Evolutionary conservation across 2,888 invertebrate genomes (phyloP).

Genomic region (Phorcus lineatus): DNA sequence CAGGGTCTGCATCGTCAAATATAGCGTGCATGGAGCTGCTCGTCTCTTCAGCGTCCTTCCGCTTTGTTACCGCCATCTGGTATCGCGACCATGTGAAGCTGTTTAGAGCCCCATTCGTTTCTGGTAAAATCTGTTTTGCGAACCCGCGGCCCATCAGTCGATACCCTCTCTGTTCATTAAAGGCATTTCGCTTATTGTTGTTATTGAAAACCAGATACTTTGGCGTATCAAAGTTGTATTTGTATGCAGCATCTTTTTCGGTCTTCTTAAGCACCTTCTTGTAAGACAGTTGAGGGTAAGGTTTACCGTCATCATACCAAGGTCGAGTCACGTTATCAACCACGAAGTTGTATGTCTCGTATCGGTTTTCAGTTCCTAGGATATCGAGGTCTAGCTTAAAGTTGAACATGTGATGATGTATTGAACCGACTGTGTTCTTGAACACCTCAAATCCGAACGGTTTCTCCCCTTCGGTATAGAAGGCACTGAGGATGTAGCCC

Average conservation of each 20-base stretch:
- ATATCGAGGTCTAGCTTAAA: conserved; percentile 62
- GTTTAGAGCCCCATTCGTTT: conserved; percentile 43
- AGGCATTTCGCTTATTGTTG: conserved; percentile 49
- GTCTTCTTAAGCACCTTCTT: conserved; percentile 41
- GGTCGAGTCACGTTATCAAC: conserved; percentile 41
- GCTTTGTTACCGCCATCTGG: conserved; percentile 54
- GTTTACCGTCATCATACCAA: conserved; percentile 30
- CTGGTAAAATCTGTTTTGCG: conserved; percentile 50
- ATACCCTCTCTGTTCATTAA: conserved; percentile 50
- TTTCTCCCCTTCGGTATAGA: conserved; percentile 38
- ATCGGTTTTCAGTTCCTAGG: conserved; percentile 52
- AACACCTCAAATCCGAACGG: conserved; percentile 51
- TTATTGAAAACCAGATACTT: conserved; percentile 59
- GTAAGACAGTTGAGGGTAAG: conserved; percentile 46
- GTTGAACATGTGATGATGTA: conserved; percentile 60
- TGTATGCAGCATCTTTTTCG: conserved; percentile 55
- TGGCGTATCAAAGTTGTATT: conserved; percentile 60
- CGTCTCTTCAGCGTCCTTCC: conserved; percentile 51
- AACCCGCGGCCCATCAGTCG: conserved; percentile 44
- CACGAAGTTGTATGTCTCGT: conserved; percentile 53
- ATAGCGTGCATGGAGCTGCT: conserved; percentile 59
- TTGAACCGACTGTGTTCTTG: conserved; percentile 43
- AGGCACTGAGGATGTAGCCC: conserved; percentile 54
- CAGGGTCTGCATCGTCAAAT: conserved; percentile 52
- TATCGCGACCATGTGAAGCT: conserved; percentile 58